Conservation (phyloP, 2,797 vertebrate species). For the Phalanger gymnotis region DNA sequence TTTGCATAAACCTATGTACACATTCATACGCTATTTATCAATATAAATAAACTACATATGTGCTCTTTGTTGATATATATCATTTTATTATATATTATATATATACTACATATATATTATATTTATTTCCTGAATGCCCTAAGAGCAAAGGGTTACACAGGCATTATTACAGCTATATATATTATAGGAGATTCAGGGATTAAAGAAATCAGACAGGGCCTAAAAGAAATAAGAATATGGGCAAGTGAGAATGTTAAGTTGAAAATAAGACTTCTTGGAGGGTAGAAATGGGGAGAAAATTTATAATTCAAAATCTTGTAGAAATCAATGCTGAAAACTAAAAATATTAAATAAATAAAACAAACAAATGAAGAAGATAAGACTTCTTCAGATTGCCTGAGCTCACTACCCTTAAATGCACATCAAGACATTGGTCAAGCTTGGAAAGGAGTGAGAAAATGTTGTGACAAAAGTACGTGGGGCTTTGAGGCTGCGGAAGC, state of each 20-base stretch:
- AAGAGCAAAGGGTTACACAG: neutral
- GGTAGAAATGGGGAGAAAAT: too few relatives aligned
- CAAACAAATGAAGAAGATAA: too few relatives aligned
- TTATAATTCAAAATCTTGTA: too few relatives aligned
- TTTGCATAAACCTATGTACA: neutral
- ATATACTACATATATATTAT: neutral
- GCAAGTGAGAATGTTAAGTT: neutral
- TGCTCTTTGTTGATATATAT: neutral
- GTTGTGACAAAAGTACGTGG: accelerated
- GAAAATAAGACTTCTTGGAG: neutral
- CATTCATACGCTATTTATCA: neutral
- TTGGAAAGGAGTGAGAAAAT: accelerated
- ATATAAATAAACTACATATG: neutral
- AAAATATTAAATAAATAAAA: too few relatives aligned
- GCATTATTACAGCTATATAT: accelerated
- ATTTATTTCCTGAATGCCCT: neutral
- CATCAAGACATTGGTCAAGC: neutral
- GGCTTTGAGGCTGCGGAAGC: neutral
- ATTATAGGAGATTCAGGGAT: neutral
- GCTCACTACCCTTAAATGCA: neutral
- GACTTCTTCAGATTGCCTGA: neutral
- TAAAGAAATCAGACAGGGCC: neutral
- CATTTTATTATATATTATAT: neutral
- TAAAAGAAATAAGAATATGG: neutral
- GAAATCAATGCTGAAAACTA: too few relatives aligned